phyloP scores from a whole-genome alignment of 1,140 invertebrate species.

The Plodia interpunctella region DNA sequence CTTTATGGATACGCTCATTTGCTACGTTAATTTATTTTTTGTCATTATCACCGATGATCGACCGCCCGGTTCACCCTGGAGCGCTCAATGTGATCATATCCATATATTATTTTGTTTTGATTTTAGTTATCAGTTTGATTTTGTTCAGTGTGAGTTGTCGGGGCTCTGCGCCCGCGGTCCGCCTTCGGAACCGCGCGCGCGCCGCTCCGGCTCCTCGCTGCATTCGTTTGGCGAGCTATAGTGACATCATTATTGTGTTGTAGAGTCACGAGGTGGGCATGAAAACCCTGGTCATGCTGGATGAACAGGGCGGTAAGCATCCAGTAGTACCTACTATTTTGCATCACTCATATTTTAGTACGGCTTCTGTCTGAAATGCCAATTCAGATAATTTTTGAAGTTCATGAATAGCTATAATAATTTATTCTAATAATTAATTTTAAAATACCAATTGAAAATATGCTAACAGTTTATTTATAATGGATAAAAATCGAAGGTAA shows the following conservation, averaged over 20 bases:
- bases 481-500: slow-evolving; percentile 65
- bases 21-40: slow-evolving; percentile 55
- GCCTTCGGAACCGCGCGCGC: slow-evolving; percentile 40
- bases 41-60: slow-evolving; percentile 37
- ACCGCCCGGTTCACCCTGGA: slow-evolving; percentile 30
- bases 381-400: slow-evolving; percentile 59
- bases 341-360: slow-evolving; percentile 70
- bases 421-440: too few species aligned
- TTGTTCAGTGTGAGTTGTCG: slow-evolving; percentile 54
- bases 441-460: slow-evolving; percentile 50
- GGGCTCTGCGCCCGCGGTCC: slow-evolving; percentile 40
- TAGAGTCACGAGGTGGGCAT: slow-evolving; percentile 96
- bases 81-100: slow-evolving; percentile 47
- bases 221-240: slow-evolving; percentile 72
- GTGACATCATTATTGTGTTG: slow-evolving; percentile 81
- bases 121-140: slow-evolving; percentile 70
- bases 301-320: slow-evolving; percentile 96
- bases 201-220: slow-evolving; percentile 44
- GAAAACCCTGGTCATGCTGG: slow-evolving; percentile 96
- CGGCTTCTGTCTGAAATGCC: slow-evolving; percentile 69
- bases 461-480: slow-evolving; percentile 65
- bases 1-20: slow-evolving; percentile 64
- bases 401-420: slow-evolving; percentile 61
- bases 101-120: slow-evolving; percentile 58
- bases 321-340: slow-evolving; percentile 69